These are phyloP conservation scores for Lasiommata megera DNA, from an alignment of 2,888 invertebrate species.

Conservation along the genomic window DNA sequence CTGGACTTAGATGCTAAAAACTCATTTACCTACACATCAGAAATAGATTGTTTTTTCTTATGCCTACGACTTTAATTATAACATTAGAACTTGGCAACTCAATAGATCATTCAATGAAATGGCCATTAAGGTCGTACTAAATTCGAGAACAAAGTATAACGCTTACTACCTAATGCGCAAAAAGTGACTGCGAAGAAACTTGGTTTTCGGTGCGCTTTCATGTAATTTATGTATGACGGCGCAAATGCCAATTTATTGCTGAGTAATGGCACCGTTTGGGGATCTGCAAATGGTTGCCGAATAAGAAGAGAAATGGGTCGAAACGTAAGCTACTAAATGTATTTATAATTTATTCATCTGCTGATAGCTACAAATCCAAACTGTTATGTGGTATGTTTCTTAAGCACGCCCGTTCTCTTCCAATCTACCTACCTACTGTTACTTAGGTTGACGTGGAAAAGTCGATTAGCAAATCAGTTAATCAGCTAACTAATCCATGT, in stretches of 20 bases:
- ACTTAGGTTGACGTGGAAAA: too few relatives aligned
- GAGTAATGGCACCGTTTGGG: conserved; percentile 79
- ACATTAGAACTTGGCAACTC: conserved; percentile 9
- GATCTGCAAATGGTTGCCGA: conserved; percentile 79
- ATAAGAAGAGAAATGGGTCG: conserved; percentile 77
- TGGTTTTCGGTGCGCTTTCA: conserved; percentile 67
- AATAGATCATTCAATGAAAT: conserved; percentile 27
- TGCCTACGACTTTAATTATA: not conserved
- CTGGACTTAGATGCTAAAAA: too few relatives aligned
- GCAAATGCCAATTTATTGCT: conserved; percentile 81
- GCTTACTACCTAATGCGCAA: conserved; percentile 45
- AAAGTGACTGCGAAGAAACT: conserved; percentile 68
- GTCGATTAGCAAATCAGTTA: too few relatives aligned
- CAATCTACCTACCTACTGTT: too few relatives aligned
- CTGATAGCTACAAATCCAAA: not conserved
- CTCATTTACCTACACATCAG: not conserved
- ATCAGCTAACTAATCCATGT: too few relatives aligned
- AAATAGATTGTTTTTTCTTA: not conserved
- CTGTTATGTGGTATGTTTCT: not conserved
- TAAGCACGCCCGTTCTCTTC: too few relatives aligned
- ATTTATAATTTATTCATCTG: conserved; percentile 68
- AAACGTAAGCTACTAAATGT: conserved; percentile 75
- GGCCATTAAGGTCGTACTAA: conserved; percentile 26
- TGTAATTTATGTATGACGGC: conserved; percentile 80
- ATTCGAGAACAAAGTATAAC: conserved; percentile 36